A percentile compares a stretch with the other conserved stretches of the same genome.
Evolutionary conservation across 2,888 invertebrate genomes (phyloP).

Genomic region (Aphidius colemani): DNA sequence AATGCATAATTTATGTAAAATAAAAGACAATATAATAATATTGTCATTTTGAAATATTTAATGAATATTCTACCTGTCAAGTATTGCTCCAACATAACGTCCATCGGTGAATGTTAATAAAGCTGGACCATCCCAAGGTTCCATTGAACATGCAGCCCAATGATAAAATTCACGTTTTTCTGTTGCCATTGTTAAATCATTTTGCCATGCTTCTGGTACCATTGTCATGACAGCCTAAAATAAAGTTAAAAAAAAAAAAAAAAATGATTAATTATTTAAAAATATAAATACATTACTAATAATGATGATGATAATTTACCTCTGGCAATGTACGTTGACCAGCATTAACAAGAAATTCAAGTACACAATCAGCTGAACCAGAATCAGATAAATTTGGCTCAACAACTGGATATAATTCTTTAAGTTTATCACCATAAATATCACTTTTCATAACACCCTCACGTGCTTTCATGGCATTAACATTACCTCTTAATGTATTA

Average conservation of each 20-base stretch:
- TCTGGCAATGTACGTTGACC: slow-evolving; percentile 91
- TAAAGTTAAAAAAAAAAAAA: background rate
- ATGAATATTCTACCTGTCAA: slow-evolving; percentile 64
- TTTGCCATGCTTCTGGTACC: slow-evolving; percentile 99
- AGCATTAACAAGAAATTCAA: slow-evolving; percentile 94
- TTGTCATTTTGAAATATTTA: slow-evolving; percentile 15
- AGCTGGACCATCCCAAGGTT: slow-evolving; percentile 99
- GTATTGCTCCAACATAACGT: slow-evolving; percentile 86
- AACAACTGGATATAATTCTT: slow-evolving; percentile 93
- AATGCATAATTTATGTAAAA: slow-evolving; percentile 21
- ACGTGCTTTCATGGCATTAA: slow-evolving; percentile 97
- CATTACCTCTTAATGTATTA: slow-evolving; percentile 97
- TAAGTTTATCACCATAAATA: slow-evolving; percentile 80
- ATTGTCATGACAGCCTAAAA: slow-evolving; percentile 93
- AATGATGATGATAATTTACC: slow-evolving; percentile 51
- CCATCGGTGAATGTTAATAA: slow-evolving; percentile 97
- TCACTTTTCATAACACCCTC: slow-evolving; percentile 96
- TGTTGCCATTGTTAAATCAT: slow-evolving; percentile 87
- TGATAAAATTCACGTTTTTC: slow-evolving; percentile 95
- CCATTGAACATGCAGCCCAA: slow-evolving; percentile 98
- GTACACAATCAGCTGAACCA: slow-evolving; percentile 95
- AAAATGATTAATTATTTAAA: background rate
- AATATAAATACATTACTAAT: background rate
- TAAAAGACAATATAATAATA: slow-evolving; percentile 9
- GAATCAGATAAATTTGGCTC: slow-evolving; percentile 98